Evolutionary conservation across 2,888 invertebrate species (phyloP).

Genomic region (Physocephala rufipes): DNA sequence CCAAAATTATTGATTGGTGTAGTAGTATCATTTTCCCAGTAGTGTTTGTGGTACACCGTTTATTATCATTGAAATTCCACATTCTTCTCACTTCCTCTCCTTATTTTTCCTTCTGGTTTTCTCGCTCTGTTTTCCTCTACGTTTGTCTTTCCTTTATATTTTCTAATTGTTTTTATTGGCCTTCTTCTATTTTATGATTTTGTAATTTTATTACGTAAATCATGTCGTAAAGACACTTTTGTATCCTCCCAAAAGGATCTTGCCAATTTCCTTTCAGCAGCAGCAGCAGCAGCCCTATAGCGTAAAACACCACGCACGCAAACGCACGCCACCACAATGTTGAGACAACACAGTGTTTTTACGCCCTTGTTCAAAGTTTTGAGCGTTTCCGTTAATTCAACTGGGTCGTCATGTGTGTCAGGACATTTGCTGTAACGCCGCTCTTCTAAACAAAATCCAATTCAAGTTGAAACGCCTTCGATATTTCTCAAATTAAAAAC

Average conservation of each 20-base stretch:
- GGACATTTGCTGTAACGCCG: neutral
- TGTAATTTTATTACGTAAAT: constrained; percentile 5
- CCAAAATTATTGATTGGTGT: neutral
- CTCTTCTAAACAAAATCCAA: constrained; percentile 2
- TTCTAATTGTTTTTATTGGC: neutral
- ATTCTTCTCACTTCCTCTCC: neutral
- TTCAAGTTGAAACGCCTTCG: constrained; percentile 19
- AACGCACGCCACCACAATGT: neutral
- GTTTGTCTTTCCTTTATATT: neutral
- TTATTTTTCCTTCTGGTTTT: neutral
- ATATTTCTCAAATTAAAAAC: neutral
- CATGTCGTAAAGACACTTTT: constrained; percentile 3
- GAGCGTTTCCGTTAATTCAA: neutral
- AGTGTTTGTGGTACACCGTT: neutral
- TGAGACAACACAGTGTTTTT: too few species aligned
- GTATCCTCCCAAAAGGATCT: constrained; percentile 15
- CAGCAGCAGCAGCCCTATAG: too few species aligned
- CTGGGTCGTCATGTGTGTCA: neutral
- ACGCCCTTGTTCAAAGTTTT: neutral
- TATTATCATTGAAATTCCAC: neutral
- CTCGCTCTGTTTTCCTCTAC: neutral
- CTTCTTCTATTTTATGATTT: neutral
- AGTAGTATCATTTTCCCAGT: neutral
- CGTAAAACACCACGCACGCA: too few species aligned
- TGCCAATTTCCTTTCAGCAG: constrained; percentile 22